Conservation (phyloP, 2,113 vertebrate genomes). For the Malurus alboscapulatus region DNA sequence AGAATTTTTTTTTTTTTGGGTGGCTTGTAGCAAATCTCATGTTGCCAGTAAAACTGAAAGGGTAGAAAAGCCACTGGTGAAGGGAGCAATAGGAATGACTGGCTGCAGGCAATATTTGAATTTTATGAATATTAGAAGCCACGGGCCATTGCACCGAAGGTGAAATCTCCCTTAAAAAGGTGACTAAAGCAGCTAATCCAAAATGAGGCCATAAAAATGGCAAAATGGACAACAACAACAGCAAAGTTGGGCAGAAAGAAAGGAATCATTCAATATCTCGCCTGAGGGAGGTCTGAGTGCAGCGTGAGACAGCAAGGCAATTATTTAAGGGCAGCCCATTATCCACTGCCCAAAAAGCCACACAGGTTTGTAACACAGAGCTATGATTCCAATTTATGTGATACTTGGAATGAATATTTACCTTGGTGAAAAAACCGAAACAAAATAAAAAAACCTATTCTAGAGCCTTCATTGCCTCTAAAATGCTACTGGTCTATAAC, state of each 20-base stretch:
- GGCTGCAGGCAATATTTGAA: constrained; percentile 34
- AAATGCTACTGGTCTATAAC: not conserved
- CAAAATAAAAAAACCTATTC: not conserved
- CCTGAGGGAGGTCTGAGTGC: not conserved
- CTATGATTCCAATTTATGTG: not conserved
- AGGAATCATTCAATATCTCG: not conserved
- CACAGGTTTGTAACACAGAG: not conserved
- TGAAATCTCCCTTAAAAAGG: constrained; percentile 27
- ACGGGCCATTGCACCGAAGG: not conserved
- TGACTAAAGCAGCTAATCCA: not conserved
- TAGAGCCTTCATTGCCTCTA: not conserved
- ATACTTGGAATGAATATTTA: not conserved
- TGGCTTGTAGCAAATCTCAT: not conserved
- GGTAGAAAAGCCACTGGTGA: not conserved
- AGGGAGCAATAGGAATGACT: not conserved
- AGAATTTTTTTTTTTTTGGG: not conserved
- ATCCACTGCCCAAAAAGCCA: not conserved
- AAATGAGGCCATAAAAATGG: constrained; percentile 20
- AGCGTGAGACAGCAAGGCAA: not conserved
- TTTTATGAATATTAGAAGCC: constrained; percentile 37
- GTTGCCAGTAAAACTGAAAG: constrained; percentile 16
- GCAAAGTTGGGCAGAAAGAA: not conserved
- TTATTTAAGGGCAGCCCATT: constrained; percentile 1
- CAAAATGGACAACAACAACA: not conserved
- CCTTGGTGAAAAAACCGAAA: not conserved